Evolutionary conservation across 2,113 vertebrate species (phyloP).

Genomic region (Oryzias curvinotus): DNA sequence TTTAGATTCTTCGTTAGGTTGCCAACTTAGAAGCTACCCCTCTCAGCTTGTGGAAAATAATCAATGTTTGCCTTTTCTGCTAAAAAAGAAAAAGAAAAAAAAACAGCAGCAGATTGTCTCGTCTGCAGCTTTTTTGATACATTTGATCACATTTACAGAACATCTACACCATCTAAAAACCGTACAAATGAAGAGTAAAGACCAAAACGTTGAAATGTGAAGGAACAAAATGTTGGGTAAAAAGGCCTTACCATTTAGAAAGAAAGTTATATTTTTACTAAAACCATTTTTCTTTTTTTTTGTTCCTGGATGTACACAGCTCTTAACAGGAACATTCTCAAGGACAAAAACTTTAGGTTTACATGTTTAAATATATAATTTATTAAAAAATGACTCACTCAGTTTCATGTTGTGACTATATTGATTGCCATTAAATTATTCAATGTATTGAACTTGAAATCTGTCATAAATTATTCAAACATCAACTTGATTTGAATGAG

Average conservation of each 20-base stretch:
- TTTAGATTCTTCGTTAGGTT: conserved; percentile 41
- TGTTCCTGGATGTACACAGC: too few relatives aligned
- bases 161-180: conserved; percentile 9
- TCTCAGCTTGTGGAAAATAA: conserved; percentile 46
- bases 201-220: not conserved
- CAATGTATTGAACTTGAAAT: too few relatives aligned
- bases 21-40: conserved; percentile 58
- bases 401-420: too few relatives aligned
- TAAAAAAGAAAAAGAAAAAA: conserved; percentile 35
- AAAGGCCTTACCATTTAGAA: not conserved
- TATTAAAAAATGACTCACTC: too few relatives aligned
- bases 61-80: conserved; percentile 56
- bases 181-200: conserved; percentile 8
- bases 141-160: conserved; percentile 16
- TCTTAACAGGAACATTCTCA: too few relatives aligned
- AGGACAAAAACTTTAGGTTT: too few relatives aligned
- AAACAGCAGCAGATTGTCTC: conserved; percentile 43
- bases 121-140: conserved; percentile 40
- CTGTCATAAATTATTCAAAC: too few relatives aligned
- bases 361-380: too few relatives aligned
- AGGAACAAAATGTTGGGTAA: not conserved
- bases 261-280: too few relatives aligned
- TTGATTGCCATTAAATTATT: too few relatives aligned
- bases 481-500: too few relatives aligned
- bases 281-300: too few relatives aligned